Percentiles rank a stretch among this genome's conserved stretches.
Conservation (phyloP, 2,888 invertebrate species). For the Melinopterus prodromus region DNA sequence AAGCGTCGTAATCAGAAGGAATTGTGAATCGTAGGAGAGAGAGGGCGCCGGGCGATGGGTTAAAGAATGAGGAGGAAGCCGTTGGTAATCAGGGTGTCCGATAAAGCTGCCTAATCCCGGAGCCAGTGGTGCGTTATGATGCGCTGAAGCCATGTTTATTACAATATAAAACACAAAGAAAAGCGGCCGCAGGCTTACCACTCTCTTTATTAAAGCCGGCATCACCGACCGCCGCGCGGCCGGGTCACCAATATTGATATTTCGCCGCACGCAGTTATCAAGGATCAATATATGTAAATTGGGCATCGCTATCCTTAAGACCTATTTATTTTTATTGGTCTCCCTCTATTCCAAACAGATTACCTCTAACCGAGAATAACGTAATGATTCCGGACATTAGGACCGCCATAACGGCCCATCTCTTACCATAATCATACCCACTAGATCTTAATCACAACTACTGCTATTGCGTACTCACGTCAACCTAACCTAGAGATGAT, state of each 20-base stretch:
- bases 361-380: slow-evolving; percentile 4
- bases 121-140: slow-evolving; percentile 37
- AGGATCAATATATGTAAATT: slow-evolving; percentile 48
- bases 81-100: slow-evolving; percentile 38
- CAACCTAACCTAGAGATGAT: not conserved
- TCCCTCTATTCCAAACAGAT: slow-evolving; percentile 39
- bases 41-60: not conserved
- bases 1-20: not conserved
- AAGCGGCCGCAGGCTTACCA: slow-evolving; percentile 41
- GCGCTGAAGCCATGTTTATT: slow-evolving; percentile 38
- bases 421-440: not conserved
- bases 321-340: slow-evolving; percentile 46
- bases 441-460: not conserved
- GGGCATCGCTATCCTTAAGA: slow-evolving; percentile 44
- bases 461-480: not conserved
- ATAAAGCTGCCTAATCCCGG: slow-evolving; percentile 41
- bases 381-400: not conserved
- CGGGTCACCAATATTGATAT: slow-evolving; percentile 44
- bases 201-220: slow-evolving; percentile 46
- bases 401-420: not conserved
- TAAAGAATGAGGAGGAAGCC: not conserved
- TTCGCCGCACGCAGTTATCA: slow-evolving; percentile 45
- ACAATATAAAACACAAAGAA: slow-evolving; percentile 46
- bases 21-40: not conserved
- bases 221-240: slow-evolving; percentile 29